phyloP scores from a whole-genome alignment of 2,888 invertebrate genomes.

The Pachymerium ferrugineum region DNA sequence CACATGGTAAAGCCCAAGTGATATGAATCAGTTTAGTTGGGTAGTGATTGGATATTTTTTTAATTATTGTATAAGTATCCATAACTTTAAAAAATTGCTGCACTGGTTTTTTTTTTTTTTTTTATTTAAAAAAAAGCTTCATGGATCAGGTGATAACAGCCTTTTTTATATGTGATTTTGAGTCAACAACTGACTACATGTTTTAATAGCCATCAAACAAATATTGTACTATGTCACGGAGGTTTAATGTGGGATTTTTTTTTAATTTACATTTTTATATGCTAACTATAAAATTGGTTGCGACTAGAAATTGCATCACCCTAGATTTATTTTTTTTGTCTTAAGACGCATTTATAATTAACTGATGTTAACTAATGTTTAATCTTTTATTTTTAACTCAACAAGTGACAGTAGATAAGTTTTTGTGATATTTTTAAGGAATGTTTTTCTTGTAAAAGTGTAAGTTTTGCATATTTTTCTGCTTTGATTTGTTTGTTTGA shows the following conservation, averaged over 20 bases:
- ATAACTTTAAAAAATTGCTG: neutral
- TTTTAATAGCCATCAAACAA: too few relatives aligned
- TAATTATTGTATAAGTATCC: neutral
- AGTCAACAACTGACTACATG: neutral
- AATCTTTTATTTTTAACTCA: too few relatives aligned
- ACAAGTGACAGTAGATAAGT: neutral
- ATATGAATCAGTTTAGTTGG: neutral
- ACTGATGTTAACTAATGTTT: too few relatives aligned
- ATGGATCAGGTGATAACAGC: neutral
- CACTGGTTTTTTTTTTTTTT: constrained; percentile 1
- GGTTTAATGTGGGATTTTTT: too few relatives aligned
- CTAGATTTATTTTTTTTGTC: too few relatives aligned
- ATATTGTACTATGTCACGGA: too few relatives aligned
- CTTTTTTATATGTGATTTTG: neutral
- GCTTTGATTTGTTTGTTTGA: neutral
- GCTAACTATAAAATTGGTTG: too few relatives aligned
- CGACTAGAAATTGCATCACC: too few relatives aligned
- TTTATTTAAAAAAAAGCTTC: neutral
- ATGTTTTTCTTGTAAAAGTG: neutral
- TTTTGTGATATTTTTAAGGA: neutral
- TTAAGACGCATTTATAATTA: too few relatives aligned
- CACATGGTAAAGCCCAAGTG: neutral
- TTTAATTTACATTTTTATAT: too few relatives aligned
- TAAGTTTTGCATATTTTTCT: neutral
- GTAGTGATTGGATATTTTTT: neutral